Evolutionary conservation across 2,113 vertebrate species (phyloP).

Genomic region (Strix uralensis): DNA sequence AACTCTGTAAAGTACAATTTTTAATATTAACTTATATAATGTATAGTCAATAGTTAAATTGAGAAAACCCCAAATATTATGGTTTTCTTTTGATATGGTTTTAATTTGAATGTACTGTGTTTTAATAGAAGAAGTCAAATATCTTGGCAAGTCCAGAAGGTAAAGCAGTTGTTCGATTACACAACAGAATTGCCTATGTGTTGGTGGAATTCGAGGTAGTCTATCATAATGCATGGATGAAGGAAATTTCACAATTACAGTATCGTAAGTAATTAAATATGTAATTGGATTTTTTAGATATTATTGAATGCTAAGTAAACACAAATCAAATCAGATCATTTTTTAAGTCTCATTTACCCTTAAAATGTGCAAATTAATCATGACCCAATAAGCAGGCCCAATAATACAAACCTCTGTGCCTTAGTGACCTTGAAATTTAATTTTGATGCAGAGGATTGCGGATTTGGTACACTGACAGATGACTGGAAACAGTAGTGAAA

Average conservation of each 20-base stretch:
- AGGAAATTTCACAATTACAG: constrained; percentile 73
- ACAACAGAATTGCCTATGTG: constrained; percentile 77
- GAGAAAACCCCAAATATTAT: background rate
- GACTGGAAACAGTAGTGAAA: background rate
- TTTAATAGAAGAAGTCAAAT: constrained; percentile 78
- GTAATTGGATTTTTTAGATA: background rate
- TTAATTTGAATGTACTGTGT: background rate
- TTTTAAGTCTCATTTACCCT: background rate
- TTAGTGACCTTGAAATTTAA: background rate
- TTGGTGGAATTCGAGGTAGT: constrained; percentile 80
- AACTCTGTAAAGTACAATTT: background rate
- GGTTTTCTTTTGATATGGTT: background rate
- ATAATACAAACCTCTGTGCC: background rate
- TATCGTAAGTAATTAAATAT: constrained; percentile 64
- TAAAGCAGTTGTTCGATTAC: constrained; percentile 77
- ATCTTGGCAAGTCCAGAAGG: constrained; percentile 78
- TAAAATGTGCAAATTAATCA: background rate
- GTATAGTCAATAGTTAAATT: background rate
- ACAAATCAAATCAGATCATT: background rate
- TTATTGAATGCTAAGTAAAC: background rate
- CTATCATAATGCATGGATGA: constrained; percentile 78
- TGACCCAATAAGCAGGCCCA: background rate
- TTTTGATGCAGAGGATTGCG: background rate
- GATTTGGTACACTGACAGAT: background rate
- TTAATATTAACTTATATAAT: background rate